Conservation (phyloP, 2,797 vertebrate genomes). For the Cirrhinus molitorella region DNA sequence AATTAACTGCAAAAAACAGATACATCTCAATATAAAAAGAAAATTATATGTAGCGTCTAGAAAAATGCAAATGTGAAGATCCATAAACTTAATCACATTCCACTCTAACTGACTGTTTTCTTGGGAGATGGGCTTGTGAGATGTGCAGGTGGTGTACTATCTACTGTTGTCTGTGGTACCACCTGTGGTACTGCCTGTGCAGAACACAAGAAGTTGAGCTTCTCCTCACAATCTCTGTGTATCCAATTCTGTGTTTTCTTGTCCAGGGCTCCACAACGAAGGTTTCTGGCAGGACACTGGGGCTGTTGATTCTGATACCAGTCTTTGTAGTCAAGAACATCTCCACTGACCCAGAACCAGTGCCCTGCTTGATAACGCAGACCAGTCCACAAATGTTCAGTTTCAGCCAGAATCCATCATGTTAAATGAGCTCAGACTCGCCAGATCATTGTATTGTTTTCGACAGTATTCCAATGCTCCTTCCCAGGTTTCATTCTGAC, state of each 20-base stretch:
- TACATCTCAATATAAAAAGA: no score
- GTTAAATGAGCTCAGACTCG: conserved; percentile 23
- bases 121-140: neutral
- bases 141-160: neutral
- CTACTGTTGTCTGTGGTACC: neutral
- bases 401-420: conserved; percentile 17
- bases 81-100: no score
- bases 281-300: conserved; percentile 44
- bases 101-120: no score
- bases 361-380: conserved; percentile 24
- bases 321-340: conserved; percentile 38
- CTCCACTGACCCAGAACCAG: conserved; percentile 68
- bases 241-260: neutral
- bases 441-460: conserved; percentile 32
- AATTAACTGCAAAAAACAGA: no score
- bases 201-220: conserved; percentile 50
- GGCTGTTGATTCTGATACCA: conserved; percentile 48
- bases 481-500: fast-evolving
- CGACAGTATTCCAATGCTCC: conserved; percentile 58
- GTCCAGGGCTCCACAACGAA: conserved; percentile 49
- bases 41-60: no score
- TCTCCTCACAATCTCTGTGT: conserved; percentile 50
- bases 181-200: no score
- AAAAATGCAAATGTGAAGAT: no score
- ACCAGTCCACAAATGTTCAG: conserved; percentile 41